Evolutionary conservation across 2,113 vertebrate species (phyloP), one percentile per base, ranked within the genome.

Genomic region (Heterochromis multidens): DNA sequence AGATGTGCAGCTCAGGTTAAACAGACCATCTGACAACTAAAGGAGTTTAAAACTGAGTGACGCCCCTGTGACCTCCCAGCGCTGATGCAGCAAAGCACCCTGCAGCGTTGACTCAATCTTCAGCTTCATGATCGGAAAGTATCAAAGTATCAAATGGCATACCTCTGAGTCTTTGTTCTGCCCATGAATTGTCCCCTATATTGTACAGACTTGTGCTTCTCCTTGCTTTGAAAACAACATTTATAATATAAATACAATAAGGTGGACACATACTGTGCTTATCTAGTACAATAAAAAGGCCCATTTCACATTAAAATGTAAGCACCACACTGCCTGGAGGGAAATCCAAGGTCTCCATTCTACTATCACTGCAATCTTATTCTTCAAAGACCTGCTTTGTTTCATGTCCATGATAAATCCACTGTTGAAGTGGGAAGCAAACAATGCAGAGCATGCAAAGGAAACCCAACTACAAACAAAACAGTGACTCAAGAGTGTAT

Each of bases 391-490:
- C 84, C 54, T 17, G 65, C 90, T 86, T 91, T 93, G 87, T 91
- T 88, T 83, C 58, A 56, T 60, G 79, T 70, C 70, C 27, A 37
- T 60, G 1, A 67, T 25, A 25, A 40, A 10, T 59, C 57, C 40
- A 27, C 72, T 56, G 59, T 52, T 5, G 4, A 72, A 80, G 91
- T 93, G 67, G 89, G 88, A 84, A 10, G 88, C 63, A 79, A 84
- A 90, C 86, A 87, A 92, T 91, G 86, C 87, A 35, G 83, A 57
- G 84, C 88, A 90, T 85, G 82, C 84, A 92, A 88, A 83, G 84
- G 81, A 63, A 91, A 91, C 63, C 54, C 74, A 87, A 89, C 74
- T 52, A 88, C 90, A 93, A 89, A 93, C 90, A 90, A 89, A 94
- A 93, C 87, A 91, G 82, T 83, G 88, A 87, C 83, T 85, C 83